Conservation (phyloP, 1,140 invertebrate species). For the Orius insidiosus region DNA sequence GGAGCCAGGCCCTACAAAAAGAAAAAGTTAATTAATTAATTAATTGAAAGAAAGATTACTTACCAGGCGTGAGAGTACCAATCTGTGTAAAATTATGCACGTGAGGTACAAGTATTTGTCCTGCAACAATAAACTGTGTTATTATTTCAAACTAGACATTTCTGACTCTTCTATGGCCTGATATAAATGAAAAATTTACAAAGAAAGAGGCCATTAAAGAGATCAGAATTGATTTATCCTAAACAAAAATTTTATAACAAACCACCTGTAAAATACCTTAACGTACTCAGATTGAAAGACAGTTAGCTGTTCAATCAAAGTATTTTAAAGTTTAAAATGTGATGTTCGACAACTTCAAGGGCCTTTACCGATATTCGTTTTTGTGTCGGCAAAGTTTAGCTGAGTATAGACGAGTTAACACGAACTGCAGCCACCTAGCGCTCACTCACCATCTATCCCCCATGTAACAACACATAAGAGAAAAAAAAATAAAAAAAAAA, state of each 20-base stretch:
- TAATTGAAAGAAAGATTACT: conserved; percentile 18
- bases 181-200: neutral
- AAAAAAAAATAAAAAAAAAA: conserved; percentile 14
- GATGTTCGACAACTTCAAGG: conserved; percentile 4
- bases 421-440: conserved; percentile 13
- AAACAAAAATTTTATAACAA: neutral
- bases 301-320: neutral
- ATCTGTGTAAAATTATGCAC: conserved; percentile 68
- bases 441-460: conserved; percentile 11
- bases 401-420: neutral
- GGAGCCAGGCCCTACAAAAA: conserved; percentile 49
- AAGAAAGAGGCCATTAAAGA: neutral
- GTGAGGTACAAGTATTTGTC: conserved; percentile 24
- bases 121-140: conserved; percentile 14
- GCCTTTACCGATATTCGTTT: conserved; percentile 13
- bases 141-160: neutral
- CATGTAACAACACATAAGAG: conserved; percentile 17
- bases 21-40: conserved; percentile 1
- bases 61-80: conserved; percentile 71
- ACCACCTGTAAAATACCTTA: neutral
- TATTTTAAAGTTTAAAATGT: neutral
- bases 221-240: conserved; percentile 1
- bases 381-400: conserved; percentile 13
- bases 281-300: neutral
- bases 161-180: neutral